Conservation (phyloP, 2,888 invertebrate genomes). For the Liodrosophila aerea region DNA sequence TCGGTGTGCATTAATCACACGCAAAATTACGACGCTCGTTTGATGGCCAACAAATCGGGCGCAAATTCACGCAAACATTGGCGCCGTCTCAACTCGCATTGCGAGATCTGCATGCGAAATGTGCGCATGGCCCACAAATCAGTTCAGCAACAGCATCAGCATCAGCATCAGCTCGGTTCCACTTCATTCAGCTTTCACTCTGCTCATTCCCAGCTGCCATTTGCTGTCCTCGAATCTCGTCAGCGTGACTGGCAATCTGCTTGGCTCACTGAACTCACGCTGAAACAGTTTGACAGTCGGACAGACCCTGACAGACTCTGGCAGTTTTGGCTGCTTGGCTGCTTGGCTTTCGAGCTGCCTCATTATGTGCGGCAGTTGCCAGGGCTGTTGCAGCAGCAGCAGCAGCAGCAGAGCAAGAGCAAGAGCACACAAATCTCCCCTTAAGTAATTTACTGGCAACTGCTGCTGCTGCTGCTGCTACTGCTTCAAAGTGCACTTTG, state of each 20-base stretch:
- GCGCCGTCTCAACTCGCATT: slow-evolving; percentile 31
- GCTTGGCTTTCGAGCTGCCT: slow-evolving; percentile 53
- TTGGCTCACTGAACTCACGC: slow-evolving; percentile 15
- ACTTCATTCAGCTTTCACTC: background rate
- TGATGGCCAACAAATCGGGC: slow-evolving; percentile 72
- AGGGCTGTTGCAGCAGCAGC: slow-evolving; percentile 11
- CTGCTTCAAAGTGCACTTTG: slow-evolving; percentile 64
- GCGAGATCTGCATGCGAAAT: slow-evolving; percentile 42
- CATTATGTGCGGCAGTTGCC: slow-evolving; percentile 61
- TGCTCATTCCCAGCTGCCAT: slow-evolving; percentile 34
- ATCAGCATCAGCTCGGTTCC: background rate
- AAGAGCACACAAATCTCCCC: slow-evolving; percentile 69
- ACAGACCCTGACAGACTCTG: slow-evolving; percentile 4
- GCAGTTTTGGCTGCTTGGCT: slow-evolving; percentile 42
- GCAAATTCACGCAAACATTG: slow-evolving; percentile 73
- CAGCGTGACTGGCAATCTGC: slow-evolving; percentile 41
- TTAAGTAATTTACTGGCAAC: slow-evolving; percentile 73
- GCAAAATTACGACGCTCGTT: slow-evolving; percentile 55
- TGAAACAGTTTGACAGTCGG: slow-evolving; percentile 15
- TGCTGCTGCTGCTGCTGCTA: slow-evolving; percentile 20
- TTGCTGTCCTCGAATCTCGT: slow-evolving; percentile 42
- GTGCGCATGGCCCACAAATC: slow-evolving; percentile 39
- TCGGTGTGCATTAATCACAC: slow-evolving; percentile 59
- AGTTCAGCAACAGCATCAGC: slow-evolving; percentile 26
- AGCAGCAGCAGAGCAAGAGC: slow-evolving; percentile 25